phyloP scores from a whole-genome alignment of 2,888 invertebrate species.

The Eupeodes latifasciatus region DNA sequence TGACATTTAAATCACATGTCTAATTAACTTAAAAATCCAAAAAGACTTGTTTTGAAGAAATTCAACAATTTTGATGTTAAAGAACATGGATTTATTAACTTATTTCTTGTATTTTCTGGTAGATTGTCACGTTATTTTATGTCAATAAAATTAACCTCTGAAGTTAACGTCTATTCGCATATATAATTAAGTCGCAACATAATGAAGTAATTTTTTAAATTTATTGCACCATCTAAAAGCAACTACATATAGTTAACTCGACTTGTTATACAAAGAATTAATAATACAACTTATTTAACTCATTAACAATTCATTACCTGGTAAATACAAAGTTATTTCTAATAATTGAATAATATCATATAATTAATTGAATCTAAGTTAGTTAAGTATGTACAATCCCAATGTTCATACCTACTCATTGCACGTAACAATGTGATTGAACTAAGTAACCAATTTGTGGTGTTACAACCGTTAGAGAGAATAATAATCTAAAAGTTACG shows the following conservation, averaged over 20 bases:
- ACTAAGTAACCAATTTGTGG: slow-evolving; percentile 21
- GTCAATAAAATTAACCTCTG: no score
- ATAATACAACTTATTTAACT: not conserved
- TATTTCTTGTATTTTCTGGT: no score
- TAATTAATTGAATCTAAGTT: slow-evolving; percentile 25
- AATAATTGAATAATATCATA: slow-evolving; percentile 25
- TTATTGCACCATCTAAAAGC: not conserved
- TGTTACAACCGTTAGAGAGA: slow-evolving; percentile 11
- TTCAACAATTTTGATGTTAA: no score
- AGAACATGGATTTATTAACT: no score
- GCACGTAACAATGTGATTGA: slow-evolving; percentile 37
- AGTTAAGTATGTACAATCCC: not conserved
- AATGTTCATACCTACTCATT: not conserved
- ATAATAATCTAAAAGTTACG: slow-evolving; percentile 27
- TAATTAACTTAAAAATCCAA: no score
- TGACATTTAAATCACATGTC: no score
- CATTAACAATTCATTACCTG: slow-evolving; percentile 25
- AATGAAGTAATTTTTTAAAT: not conserved
- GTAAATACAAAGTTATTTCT: slow-evolving; percentile 4
- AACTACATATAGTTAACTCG: not conserved
- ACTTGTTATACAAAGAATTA: not conserved
- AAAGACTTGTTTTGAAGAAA: no score
- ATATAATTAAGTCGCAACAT: not conserved
- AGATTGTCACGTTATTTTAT: no score
- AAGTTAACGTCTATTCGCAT: no score